Evolutionary conservation across 2,113 vertebrate species (phyloP).

Genomic region (Labeo catla): DNA sequence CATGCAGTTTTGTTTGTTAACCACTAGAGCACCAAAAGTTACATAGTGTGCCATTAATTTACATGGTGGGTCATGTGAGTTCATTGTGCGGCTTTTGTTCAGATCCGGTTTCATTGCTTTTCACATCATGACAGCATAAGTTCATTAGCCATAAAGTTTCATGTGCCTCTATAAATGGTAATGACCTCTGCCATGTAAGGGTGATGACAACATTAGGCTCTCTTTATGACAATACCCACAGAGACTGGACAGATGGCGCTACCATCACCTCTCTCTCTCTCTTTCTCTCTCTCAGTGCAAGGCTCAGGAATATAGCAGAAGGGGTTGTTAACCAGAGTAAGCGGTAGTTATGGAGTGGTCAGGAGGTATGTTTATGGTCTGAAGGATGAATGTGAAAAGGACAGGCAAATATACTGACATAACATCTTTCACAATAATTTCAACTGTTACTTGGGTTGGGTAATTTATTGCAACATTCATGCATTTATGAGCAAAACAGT

Average conservation of each 20-base stretch:
- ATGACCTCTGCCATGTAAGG: conserved; percentile 51
- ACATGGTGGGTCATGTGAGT: background rate
- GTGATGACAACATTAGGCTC: conserved; percentile 48
- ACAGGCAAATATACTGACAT: background rate
- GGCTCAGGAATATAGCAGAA: background rate
- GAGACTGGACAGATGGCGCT: conserved; percentile 52
- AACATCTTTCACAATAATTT: background rate
- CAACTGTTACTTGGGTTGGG: background rate
- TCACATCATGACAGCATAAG: conserved; percentile 28
- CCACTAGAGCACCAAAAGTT: background rate
- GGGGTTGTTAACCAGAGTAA: conserved; percentile 1
- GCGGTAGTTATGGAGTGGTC: background rate
- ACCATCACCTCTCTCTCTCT: conserved; percentile 12
- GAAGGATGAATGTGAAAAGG: background rate
- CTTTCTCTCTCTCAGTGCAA: background rate
- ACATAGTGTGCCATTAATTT: background rate
- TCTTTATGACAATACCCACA: conserved; percentile 32
- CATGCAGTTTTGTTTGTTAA: background rate
- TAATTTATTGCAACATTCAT: background rate
- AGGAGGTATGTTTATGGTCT: background rate
- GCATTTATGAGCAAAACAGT: background rate
- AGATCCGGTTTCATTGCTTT: conserved; percentile 5
- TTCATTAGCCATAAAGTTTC: conserved; percentile 46
- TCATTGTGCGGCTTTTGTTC: background rate
- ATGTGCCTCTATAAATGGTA: conserved; percentile 40